Evolutionary conservation across 2,888 invertebrate genomes (phyloP).

Genomic region (Lithophane semibrunnea): DNA sequence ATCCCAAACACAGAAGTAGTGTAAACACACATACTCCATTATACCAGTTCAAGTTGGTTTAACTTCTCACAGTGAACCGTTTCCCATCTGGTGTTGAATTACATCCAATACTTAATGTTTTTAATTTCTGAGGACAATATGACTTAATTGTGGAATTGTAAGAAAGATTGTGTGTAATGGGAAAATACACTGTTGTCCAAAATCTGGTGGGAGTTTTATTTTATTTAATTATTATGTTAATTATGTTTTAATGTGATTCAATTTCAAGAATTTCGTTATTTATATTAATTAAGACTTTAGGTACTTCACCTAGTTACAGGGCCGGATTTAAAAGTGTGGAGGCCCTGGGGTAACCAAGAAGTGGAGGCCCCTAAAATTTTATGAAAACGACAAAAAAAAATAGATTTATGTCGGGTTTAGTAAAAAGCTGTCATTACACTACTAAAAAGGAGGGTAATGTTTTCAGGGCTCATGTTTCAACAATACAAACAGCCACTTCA

Average conservation of each 20-base stretch:
- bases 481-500: too few relatives aligned
- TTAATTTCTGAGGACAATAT: constrained; percentile 22
- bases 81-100: constrained; percentile 61
- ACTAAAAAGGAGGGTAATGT: too few relatives aligned
- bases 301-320: too few relatives aligned
- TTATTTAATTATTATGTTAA: too few relatives aligned
- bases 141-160: constrained; percentile 25
- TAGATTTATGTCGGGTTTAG: too few relatives aligned
- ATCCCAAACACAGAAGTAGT: constrained; percentile 63
- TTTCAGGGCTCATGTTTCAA: too few relatives aligned
- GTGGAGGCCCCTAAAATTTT: too few relatives aligned
- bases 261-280: not conserved
- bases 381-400: too few relatives aligned
- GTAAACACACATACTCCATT: constrained; percentile 65
- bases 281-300: not conserved
- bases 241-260: not conserved
- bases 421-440: too few relatives aligned
- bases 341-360: too few relatives aligned
- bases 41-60: constrained; percentile 60
- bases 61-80: constrained; percentile 35
- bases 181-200: not conserved
- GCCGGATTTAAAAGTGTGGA: too few relatives aligned
- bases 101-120: constrained; percentile 30
- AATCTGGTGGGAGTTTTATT: not conserved
- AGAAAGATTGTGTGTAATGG: not conserved